Evolutionary conservation across 2,113 vertebrate species (phyloP).

Genomic region (Talpa occidentalis): DNA sequence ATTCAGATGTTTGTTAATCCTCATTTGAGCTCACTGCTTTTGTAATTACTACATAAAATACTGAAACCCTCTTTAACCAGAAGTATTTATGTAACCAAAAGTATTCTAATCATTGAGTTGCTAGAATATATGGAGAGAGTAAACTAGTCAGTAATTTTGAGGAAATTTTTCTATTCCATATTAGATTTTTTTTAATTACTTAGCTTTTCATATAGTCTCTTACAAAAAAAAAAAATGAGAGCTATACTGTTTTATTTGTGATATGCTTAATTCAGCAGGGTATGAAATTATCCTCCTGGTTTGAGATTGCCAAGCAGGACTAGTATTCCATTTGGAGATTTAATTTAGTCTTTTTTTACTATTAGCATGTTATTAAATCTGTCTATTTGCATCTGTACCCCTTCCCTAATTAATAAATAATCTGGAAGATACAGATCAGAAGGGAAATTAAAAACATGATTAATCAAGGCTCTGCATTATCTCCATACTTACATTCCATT

Average conservation of each 20-base stretch:
- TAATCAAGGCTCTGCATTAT: neutral
- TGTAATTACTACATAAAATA: slow-evolving; percentile 13
- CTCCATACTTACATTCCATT: neutral
- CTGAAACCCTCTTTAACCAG: neutral
- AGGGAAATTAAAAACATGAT: neutral
- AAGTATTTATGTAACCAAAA: neutral
- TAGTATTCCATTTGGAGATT: neutral
- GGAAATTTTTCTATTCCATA: neutral
- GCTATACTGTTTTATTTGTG: neutral
- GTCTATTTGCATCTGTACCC: neutral
- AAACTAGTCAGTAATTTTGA: neutral
- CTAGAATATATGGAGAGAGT: too few species aligned
- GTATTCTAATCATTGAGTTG: neutral
- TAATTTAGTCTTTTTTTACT: neutral
- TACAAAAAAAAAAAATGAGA: neutral
- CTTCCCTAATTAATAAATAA: neutral
- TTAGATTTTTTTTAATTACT: slow-evolving; percentile 35
- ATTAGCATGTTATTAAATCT: neutral
- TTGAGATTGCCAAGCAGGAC: neutral
- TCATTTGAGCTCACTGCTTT: neutral
- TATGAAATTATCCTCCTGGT: neutral
- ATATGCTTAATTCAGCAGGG: neutral
- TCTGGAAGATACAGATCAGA: neutral
- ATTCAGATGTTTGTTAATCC: neutral
- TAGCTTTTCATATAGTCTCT: neutral